Evolutionary conservation across 2,888 invertebrate genomes (phyloP).

Genomic region (Hanleya hanleyi): DNA sequence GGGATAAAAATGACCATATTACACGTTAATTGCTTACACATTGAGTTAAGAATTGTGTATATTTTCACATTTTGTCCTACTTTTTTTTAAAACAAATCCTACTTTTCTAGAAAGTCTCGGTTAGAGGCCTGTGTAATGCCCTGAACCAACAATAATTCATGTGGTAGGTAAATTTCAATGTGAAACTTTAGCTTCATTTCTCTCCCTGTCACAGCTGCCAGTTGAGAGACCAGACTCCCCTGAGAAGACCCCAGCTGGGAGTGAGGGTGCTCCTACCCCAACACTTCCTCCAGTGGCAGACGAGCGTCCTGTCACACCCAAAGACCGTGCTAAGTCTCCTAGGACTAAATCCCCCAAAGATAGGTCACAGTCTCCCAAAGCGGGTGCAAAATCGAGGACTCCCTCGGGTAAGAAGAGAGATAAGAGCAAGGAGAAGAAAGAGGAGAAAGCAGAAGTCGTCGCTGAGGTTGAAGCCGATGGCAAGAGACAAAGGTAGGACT

Average conservation of each 20-base stretch:
- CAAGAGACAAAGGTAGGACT: constrained; percentile 19
- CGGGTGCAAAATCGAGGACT: constrained; percentile 52
- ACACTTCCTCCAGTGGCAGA: constrained; percentile 34
- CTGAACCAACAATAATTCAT: too few relatives aligned
- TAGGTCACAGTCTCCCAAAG: constrained; percentile 50
- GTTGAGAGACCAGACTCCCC: constrained; percentile 56
- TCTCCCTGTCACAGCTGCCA: constrained; percentile 46
- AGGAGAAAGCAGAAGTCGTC: constrained; percentile 24
- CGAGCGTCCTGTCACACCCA: constrained; percentile 48
- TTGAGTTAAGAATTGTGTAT: too few relatives aligned
- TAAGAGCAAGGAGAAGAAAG: constrained; percentile 57
- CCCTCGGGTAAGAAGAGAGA: constrained; percentile 61
- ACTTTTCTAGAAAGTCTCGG: too few relatives aligned
- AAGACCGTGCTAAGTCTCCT: constrained; percentile 49
- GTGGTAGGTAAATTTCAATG: too few relatives aligned
- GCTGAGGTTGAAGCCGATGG: constrained; percentile 33
- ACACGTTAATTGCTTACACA: too few relatives aligned
- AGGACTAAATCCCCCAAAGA: constrained; percentile 19
- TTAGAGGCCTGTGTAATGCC: too few relatives aligned
- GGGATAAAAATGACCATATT: too few relatives aligned
- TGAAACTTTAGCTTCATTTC: too few relatives aligned
- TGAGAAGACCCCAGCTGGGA: constrained; percentile 38
- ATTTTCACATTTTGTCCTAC: too few relatives aligned
- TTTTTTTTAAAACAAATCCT: too few relatives aligned
- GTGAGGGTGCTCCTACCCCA: constrained; percentile 46